Percentiles rank a stretch among this genome's conserved stretches.
These are phyloP conservation scores for Epirrita christyi DNA, from an alignment of 2,888 invertebrate species.

Conservation along the genomic window DNA sequence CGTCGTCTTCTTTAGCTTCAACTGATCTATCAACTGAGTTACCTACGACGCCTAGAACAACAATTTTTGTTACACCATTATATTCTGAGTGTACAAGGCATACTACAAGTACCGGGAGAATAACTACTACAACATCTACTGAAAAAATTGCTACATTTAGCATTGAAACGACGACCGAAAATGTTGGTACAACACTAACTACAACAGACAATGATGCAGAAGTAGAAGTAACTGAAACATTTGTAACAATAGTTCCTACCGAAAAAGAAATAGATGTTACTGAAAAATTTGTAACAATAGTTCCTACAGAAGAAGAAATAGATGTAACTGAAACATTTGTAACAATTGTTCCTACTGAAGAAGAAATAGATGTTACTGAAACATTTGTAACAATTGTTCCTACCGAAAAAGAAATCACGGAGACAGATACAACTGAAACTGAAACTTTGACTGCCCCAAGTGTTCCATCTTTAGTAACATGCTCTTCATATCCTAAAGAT, in stretches of 20 bases:
- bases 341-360: neutral
- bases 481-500: slow-evolving; percentile 34
- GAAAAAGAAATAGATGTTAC: no score
- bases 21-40: neutral
- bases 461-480: slow-evolving; percentile 23
- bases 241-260: no score
- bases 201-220: neutral
- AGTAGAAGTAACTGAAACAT: no score
- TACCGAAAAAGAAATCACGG: slow-evolving; percentile 2
- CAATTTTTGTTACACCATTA: neutral
- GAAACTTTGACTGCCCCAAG: neutral
- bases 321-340: neutral
- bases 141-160: slow-evolving; percentile 26
- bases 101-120: neutral
- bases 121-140: slow-evolving; percentile 9
- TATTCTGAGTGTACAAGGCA: slow-evolving; percentile 2
- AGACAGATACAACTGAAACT: slow-evolving; percentile 1
- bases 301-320: neutral
- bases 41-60: slow-evolving; percentile 7
- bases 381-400: neutral
- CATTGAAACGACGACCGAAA: slow-evolving; percentile 7
- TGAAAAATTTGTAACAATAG: no score
- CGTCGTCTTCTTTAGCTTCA: neutral
- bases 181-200: neutral
- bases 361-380: neutral